Evolutionary conservation across 2,113 vertebrate genomes (phyloP), one percentile per base, ranked within the genome.

Genomic region (Heteronetta atricapilla): DNA sequence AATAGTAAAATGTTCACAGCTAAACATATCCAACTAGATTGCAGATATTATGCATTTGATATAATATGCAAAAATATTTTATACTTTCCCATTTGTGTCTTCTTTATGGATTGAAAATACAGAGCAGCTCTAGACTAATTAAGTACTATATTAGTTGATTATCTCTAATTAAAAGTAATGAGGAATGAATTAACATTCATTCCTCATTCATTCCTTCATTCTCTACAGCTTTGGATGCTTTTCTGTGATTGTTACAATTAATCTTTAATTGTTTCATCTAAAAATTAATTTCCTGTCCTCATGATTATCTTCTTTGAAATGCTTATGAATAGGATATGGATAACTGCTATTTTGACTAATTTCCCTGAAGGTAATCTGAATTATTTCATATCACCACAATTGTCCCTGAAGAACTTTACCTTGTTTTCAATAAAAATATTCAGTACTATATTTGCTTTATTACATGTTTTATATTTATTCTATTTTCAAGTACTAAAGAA

Each of bases 261-360:
- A 92, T 88, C 53, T 93, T 90, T 73, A 87, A 94, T 95, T 88
- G 79, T 88, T 94, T 36, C 11, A 88, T 55, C 58, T 80, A 86
- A 90, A 95, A 96, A 94, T 91, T 88, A 88, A 88, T 94, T 94
- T 96, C 74, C 88, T 36, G 13, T 86, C 20, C 21, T 88, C 56
- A 58, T 75, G 25, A 86, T 93, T 91, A 79, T 70, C 42, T 81
- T 80, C 60, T 60, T 60, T 88, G 60, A 89, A 91, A 79, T 78
- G 63, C 13, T 83, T 86, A 40, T 40, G 48, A 94, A 91, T 76
- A 83, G 23, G n/a, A 89, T 48, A 34, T 38, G 68, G 34, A 68
- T 93, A 89, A 68, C 69, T 82, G 75, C 60, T 86, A 84, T 88
- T 94, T 94, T 88, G 19, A 88, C 55, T 89, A 58, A 92, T 79